Evolutionary conservation across 2,113 vertebrate genomes (phyloP), one percentile per base, ranked within the genome.

Genomic region (Nothobranchius kuhntae): DNA sequence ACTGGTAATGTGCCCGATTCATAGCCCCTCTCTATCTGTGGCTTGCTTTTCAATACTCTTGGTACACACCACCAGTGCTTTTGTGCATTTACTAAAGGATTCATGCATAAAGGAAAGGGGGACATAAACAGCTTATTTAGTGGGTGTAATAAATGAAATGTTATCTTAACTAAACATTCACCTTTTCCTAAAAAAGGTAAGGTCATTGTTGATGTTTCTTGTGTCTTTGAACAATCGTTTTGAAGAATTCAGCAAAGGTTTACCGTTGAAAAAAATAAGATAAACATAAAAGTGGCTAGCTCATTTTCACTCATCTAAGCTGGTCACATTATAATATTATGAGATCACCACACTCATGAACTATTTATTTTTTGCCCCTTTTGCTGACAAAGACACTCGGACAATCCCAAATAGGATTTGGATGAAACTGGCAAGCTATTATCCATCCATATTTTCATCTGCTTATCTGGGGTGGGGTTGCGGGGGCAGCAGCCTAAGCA

Each of bases 131-230:
- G 26, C 5, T 7, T 65, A 44, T 66, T 56, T 52, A 17, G 35
- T 48, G 53, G 52, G 85, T 73, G 73, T 82, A 83, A 85, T 80
- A 24, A 63, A 38, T 80, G 77, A 82, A 78, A 72, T 13, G 66
- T 76, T 86, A 91, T 89, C 87, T 81, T 71, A 86, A 85, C 77
- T 81, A 71, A 90, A 88, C 89, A 91, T 87, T 90, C 87, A 83
- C 85, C 86, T 88, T 81, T 62, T 38, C 30, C 35, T 77, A 61
- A 72, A 69, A 78, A 40, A 75, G 73, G 76, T 71, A 73, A 78
- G 68, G 61, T 63, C 44, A 35, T 76, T 71, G 78, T 60, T 45
- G 74, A 57, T 84, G 77, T 75, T 70, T 68, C 61, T n/a, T n/a
- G 65, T 50, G 53, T 58, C 69, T 69, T 78, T 69, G 87, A 85